Conservation (phyloP, 1,140 invertebrate genomes). For the Arion vulgaris region DNA sequence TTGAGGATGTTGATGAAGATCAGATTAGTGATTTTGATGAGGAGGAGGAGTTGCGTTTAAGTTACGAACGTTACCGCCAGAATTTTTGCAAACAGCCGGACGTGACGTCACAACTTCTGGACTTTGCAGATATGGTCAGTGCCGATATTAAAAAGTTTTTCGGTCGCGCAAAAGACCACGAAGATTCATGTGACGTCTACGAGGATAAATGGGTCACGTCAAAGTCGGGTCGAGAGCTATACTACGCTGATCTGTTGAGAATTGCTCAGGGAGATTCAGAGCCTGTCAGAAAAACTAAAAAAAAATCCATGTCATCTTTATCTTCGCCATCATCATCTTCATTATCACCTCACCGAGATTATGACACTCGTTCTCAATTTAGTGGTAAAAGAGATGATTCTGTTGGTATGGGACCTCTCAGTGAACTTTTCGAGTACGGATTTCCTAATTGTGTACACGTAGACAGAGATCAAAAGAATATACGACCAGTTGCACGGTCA, state of each 20-base stretch:
- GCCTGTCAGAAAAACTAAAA: slow-evolving; percentile 20
- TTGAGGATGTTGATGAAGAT: slow-evolving; percentile 16
- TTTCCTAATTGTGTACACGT: slow-evolving; percentile 50
- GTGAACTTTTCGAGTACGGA: slow-evolving; percentile 64
- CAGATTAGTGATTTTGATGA: slow-evolving; percentile 7
- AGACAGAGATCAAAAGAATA: slow-evolving; percentile 53
- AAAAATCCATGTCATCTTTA: slow-evolving; percentile 26
- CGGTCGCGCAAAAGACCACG: slow-evolving; percentile 64
- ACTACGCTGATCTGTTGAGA: slow-evolving; percentile 65
- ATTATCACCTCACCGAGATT: slow-evolving; percentile 34
- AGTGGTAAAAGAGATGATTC: slow-evolving; percentile 50
- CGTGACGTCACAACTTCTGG: slow-evolving; percentile 61
- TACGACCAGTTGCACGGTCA: not conserved
- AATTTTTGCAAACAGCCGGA: slow-evolving; percentile 49
- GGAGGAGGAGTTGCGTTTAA: not conserved
- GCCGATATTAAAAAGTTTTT: slow-evolving; percentile 69
- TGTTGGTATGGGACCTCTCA: slow-evolving; percentile 59
- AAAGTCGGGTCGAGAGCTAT: slow-evolving; percentile 66
- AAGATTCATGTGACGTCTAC: slow-evolving; percentile 68
- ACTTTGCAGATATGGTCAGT: slow-evolving; percentile 65
- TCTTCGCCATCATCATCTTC: slow-evolving; percentile 40
- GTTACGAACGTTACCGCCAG: slow-evolving; percentile 31
- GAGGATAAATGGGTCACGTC: slow-evolving; percentile 65
- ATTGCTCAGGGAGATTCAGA: slow-evolving; percentile 63
- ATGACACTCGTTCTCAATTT: slow-evolving; percentile 28